Evolutionary conservation across 2,888 invertebrate genomes (phyloP), one percentile per base, ranked within the genome.

Genomic region (Sepiola atlantica): DNA sequence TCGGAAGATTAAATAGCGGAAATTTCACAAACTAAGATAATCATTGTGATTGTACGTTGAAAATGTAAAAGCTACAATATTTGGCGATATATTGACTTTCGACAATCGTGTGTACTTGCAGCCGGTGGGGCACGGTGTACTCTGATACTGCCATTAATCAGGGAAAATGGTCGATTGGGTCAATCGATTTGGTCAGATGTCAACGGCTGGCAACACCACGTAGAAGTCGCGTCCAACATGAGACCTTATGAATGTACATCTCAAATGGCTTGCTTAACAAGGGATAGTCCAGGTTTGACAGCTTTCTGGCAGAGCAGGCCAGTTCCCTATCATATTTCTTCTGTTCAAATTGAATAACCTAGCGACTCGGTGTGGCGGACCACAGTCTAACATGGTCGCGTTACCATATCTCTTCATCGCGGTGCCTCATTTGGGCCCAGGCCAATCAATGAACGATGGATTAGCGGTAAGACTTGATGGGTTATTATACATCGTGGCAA

Each of bases 111-210:
- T n/a, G 77, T 77, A 77, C 77, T 77, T 77, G 1, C 12, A 32
- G 24, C 1, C 21, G 16, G 12, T 20, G 57, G 77, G 77, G 77
- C 77, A 77, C n/a, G 1, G n/a, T 77, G 77, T 77, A 77, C 77
- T 77, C 77, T 77, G 77, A 77, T 77, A 77, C 77, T n/a, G 16
- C 77, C 77, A 77, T 77, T 77, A 77, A 77, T 77, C 77, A 77
- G 18, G 21, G 77, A 77, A 77, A 32, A 77, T n/a, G 77, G 32
- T 77, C n/a, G 77, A 77, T 77, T n/a, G 32, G 77, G 77, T 77
- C 77, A 77, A 77, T 77, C 77, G 77, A 77, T 77, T 77, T 77
- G 77, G 77, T 77, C 77, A 77, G 77, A 77, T 77, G 77, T 77
- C 77, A 77, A 77, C 77, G 77, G n/a, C 77, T 16, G 77, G 77